Base-by-base conservation (phyloP, 2,888 invertebrate species). In the Oxystoma pomonae region DNA sequence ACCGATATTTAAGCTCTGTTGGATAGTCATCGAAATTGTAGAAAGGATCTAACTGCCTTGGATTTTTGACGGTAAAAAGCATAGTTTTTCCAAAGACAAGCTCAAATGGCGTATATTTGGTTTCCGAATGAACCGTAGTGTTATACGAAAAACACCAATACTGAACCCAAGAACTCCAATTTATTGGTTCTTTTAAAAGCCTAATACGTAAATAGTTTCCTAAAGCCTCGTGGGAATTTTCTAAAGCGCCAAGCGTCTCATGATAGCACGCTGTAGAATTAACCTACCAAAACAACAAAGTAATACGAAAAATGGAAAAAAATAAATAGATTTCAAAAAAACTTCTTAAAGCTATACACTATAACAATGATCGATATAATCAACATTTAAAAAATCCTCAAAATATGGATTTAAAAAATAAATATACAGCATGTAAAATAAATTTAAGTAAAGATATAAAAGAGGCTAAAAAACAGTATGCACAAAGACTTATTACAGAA, bases 41-140 rank as follows among this genome's bases (percentile, higher is more conserved):
- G n/a, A n/a, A n/a, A n/a, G n/a, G n/a, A n/a, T n/a, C n/a, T n/a
- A n/a, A n/a, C n/a, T n/a, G n/a, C n/a, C n/a, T n/a, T n/a, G n/a
- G n/a, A n/a, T n/a, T n/a, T n/a, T n/a, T n/a, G n/a, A n/a, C 3
- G 35, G 35, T 35, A 35, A 35, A 35, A 35, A 35, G 12, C 35
- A 35, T 12, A 12, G 35, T 35, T 35, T 3, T 35, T 35, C n/a
- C 12, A 35, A 35, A 35, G 12, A 35, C 35, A 12, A 35, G 35
- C 3, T 35, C 12, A 35, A 12, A 35, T 35, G 35, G 35, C 12
- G 3, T 35, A 35, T 35, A 35, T 35, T 67, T 65, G 22, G 35
- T 12, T 35, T 35, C 35, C 3, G 35, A 7, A 35, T 35, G 12
- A 35, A 35, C 35, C 12, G 35, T 35, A 3, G 12, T 35, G 12